These are phyloP conservation scores for Hetaerina americana DNA, from an alignment of 1,140 invertebrate genomes.

Conservation along the genomic window DNA sequence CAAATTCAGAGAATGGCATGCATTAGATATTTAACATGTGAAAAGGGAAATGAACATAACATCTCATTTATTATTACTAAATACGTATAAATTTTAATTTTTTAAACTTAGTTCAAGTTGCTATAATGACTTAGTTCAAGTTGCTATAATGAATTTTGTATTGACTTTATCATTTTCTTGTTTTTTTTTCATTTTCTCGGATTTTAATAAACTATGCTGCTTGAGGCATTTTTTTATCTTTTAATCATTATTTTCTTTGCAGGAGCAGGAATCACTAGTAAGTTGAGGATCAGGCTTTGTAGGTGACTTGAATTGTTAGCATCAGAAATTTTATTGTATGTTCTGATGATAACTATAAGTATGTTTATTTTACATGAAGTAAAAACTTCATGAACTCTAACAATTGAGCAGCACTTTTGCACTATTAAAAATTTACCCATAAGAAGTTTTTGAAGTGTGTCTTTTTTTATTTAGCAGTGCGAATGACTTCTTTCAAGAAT, in stretches of 20 bases:
- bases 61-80: too few species aligned
- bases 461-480: background rate
- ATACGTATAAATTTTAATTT: too few species aligned
- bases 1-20: too few species aligned
- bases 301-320: background rate
- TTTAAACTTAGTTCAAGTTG: too few species aligned
- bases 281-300: slow-evolving; percentile 18
- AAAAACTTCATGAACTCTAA: background rate
- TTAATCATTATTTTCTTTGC: slow-evolving; percentile 21
- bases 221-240: background rate
- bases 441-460: background rate
- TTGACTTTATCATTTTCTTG: too few species aligned
- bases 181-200: too few species aligned
- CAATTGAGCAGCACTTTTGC: background rate
- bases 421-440: background rate
- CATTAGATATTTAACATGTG: too few species aligned
- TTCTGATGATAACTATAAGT: background rate
- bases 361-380: background rate
- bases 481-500: background rate
- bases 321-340: background rate
- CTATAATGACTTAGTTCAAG: too few species aligned
- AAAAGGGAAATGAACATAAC: too few species aligned
- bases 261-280: slow-evolving; percentile 27
- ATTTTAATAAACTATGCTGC: too few species aligned
- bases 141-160: too few species aligned